Evolutionary conservation across 2,888 invertebrate species (phyloP).

Genomic region (Himalopsyche anomala): DNA sequence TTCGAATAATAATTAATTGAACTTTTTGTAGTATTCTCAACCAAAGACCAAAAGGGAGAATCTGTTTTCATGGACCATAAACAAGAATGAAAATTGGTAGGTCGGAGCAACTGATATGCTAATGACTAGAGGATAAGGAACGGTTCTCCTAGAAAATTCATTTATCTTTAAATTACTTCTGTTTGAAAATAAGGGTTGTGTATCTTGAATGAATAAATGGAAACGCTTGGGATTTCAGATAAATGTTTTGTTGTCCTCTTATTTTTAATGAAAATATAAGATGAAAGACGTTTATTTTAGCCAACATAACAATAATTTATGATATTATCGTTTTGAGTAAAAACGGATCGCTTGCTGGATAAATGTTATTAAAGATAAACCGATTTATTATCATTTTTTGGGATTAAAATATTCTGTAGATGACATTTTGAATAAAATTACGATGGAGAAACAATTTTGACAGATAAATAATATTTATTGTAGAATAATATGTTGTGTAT

Average conservation of each 20-base stretch:
- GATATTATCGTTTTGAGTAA: neutral
- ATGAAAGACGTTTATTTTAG: neutral
- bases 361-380: too few species aligned
- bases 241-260: constrained; percentile 16
- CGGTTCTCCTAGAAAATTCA: constrained; percentile 16
- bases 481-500: too few species aligned
- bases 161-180: constrained; percentile 34
- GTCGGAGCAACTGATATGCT: constrained; percentile 26
- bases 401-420: too few species aligned
- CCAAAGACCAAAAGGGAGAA: neutral
- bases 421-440: too few species aligned
- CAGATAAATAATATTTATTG: too few species aligned
- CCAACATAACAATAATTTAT: neutral
- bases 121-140: constrained; percentile 25
- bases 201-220: constrained; percentile 22
- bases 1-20: constrained; percentile 20
- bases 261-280: neutral
- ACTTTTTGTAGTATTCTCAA: neutral
- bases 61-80: constrained; percentile 34
- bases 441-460: too few species aligned
- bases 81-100: constrained; percentile 30
- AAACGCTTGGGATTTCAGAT: neutral
- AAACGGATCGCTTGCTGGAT: neutral
- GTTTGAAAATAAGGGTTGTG: constrained; percentile 31
- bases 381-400: too few species aligned